Percentiles rank a stretch among this genome's conserved stretches.
Evolutionary conservation across 1,140 invertebrate genomes (phyloP).

Genomic region (Steinernema khuongi): DNA sequence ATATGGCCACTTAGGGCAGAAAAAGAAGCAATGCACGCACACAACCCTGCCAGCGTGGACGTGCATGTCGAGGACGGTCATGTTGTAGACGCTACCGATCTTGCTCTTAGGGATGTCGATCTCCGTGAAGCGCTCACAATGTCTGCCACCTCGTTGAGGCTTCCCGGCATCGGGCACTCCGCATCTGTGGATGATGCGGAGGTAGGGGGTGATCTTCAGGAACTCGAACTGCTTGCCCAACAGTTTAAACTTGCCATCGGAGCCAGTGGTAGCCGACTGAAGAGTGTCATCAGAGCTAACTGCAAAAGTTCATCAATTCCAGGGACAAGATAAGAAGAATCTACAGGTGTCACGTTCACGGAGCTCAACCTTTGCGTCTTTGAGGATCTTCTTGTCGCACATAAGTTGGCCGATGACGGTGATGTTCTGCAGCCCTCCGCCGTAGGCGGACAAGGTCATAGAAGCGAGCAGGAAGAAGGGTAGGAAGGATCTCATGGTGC

Average conservation of each 20-base stretch:
- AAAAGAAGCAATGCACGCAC: no score
- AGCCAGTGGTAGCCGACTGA: slow-evolving; percentile 35
- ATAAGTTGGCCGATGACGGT: neutral
- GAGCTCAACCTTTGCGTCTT: neutral
- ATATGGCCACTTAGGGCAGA: no score
- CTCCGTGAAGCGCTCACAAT: slow-evolving; percentile 43
- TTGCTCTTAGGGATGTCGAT: slow-evolving; percentile 46
- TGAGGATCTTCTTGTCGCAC: neutral
- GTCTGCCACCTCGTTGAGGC: slow-evolving; percentile 28
- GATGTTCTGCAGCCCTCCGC: neutral
- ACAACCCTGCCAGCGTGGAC: slow-evolving; percentile 12
- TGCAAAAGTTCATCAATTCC: no score
- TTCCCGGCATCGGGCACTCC: no score
- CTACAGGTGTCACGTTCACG: neutral
- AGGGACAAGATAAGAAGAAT: no score
- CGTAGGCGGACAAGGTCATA: neutral
- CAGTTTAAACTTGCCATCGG: slow-evolving; percentile 40
- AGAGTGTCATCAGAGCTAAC: slow-evolving; percentile 50
- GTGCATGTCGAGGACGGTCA: slow-evolving; percentile 56
- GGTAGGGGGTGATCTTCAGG: slow-evolving; percentile 43
- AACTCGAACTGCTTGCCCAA: slow-evolving; percentile 46
- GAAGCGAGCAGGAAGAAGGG: neutral
- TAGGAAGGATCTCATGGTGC: neutral
- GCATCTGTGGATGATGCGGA: slow-evolving; percentile 46
- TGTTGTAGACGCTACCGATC: slow-evolving; percentile 41